Evolutionary conservation across 1,140 invertebrate species (phyloP), one percentile per base, ranked within the genome.

Genomic region (Diprion similis): DNA sequence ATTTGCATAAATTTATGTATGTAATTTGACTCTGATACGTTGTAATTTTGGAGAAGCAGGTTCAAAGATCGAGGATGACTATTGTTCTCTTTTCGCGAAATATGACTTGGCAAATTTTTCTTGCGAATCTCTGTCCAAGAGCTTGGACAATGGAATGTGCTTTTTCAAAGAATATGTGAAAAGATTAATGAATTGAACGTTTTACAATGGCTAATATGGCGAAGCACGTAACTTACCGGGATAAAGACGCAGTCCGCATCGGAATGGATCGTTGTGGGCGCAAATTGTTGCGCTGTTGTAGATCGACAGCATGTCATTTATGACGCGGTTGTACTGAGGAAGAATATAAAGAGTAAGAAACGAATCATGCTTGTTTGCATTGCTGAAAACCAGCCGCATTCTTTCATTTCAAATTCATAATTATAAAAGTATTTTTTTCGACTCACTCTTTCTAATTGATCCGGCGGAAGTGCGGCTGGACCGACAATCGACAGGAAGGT

Each of bases 221-320:
- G 24, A 37, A 37, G 1, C 24, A 4, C 6, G 24, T 37, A 37
- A 71, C 71, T 86, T 87, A 91, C 96, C 94, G 66, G 95, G 96
- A 81, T 97, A 95, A 1, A 97, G 87, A 66, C 92, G 90, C 0
- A 97, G 87, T 17, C 94, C 93, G 79, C 95, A 97, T 74, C 92
- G 90, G 81, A 95, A 93, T 0, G 94, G 94, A 80, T 96, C 92
- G 81, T 95, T 94, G 85, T 94, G 94, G 2, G 92, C 94, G 82
- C 95, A 97, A 69, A 96, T 93, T 64, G 93, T 93, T 1, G 95
- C 95, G n/a, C 91, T 92, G 80, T 96, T 96, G 87, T 96, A 97
- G 15, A 96, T 92, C 2, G 93, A 92, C 51, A 96, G 87, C 96
- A 98, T 97, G 78, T 96, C 93, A 80, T 96, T 95, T 73, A 95